These are phyloP conservation scores for Sebastes diploproa DNA, from an alignment of 2,797 vertebrate genomes.

Conservation along the genomic window DNA sequence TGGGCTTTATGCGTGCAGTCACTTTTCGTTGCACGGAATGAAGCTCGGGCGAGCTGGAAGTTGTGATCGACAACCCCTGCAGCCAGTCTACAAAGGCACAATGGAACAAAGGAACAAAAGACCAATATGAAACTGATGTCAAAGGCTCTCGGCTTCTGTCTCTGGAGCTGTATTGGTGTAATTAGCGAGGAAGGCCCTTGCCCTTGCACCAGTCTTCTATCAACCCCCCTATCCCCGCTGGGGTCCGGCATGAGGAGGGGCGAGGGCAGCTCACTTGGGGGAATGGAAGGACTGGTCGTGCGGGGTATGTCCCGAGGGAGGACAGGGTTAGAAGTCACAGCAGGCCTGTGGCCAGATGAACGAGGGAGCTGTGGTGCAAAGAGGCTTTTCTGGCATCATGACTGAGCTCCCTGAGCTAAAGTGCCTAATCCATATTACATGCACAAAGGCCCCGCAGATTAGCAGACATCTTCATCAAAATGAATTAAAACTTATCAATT, in stretches of 20 bases:
- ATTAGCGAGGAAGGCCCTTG: conserved; percentile 80
- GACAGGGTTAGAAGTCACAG: conserved; percentile 73
- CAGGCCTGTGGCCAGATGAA: conserved; percentile 79
- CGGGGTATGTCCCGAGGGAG: conserved; percentile 59
- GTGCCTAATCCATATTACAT: conserved; percentile 83
- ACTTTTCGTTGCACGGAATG: conserved; percentile 38
- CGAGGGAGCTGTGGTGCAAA: conserved; percentile 67
- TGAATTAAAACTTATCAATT: conserved; percentile 73
- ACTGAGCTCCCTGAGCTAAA: conserved; percentile 76
- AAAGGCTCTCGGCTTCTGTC: conserved; percentile 65
- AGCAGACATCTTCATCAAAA: conserved; percentile 75
- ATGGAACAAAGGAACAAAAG: conserved; percentile 74
- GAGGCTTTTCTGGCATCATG: conserved; percentile 79
- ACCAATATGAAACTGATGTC: conserved; percentile 74
- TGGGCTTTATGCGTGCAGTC: conserved; percentile 2
- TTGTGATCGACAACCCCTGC: conserved; percentile 42
- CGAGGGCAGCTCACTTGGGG: conserved; percentile 60
- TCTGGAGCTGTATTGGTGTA: conserved; percentile 76
- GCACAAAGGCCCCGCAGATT: conserved; percentile 75
- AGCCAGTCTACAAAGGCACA: conserved; percentile 40
- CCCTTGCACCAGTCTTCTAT: conserved; percentile 68
- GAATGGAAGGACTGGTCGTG: conserved; percentile 57
- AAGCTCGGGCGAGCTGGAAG: conserved; percentile 46
- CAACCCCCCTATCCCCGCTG: conserved; percentile 40
- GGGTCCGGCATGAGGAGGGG: conserved; percentile 36